phyloP scores from a whole-genome alignment of 53 echinoderm and acorn worm species.

The Astropecten irregularis region DNA sequence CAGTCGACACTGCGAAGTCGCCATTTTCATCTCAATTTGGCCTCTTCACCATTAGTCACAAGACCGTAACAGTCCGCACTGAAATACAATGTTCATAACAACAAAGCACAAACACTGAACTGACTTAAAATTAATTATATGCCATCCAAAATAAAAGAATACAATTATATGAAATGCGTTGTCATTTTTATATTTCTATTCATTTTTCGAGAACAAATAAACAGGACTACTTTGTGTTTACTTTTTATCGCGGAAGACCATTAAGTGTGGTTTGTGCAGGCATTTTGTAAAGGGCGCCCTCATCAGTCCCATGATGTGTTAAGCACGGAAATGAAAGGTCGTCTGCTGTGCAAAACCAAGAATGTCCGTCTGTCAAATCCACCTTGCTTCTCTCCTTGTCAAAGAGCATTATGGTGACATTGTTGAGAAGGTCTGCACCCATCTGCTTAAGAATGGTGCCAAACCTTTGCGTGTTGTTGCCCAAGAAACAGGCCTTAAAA shows the following conservation, averaged over 20 bases:
- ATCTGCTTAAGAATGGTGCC: conserved; percentile 77
- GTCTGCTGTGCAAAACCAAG: background rate
- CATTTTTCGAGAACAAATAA: too few relatives aligned
- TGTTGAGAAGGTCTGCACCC: conserved; percentile 80
- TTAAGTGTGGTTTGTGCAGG: too few relatives aligned
- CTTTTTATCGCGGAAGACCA: background rate
- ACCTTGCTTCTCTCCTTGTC: conserved; percentile 67
- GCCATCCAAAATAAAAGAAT: too few relatives aligned
- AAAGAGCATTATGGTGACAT: conserved; percentile 88
- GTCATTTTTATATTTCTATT: too few relatives aligned
- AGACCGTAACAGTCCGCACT: background rate
- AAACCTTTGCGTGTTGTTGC: conserved; percentile 59
- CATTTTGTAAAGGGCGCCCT: too few relatives aligned
- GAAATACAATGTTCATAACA: background rate
- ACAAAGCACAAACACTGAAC: too few relatives aligned
- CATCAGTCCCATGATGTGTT: too few relatives aligned
- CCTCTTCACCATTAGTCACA: background rate
- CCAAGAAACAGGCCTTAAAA: conserved; percentile 49
- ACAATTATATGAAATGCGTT: too few relatives aligned
- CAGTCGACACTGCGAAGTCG: conserved; percentile 37
- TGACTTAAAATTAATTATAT: too few relatives aligned
- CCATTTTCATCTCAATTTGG: conserved; percentile 30
- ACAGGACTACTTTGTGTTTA: background rate
- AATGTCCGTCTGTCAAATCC: conserved; percentile 79
- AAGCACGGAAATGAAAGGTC: too few relatives aligned